Evolutionary conservation across 1,140 invertebrate genomes (phyloP).

Genomic region (Zaprionus kolodkinae): DNA sequence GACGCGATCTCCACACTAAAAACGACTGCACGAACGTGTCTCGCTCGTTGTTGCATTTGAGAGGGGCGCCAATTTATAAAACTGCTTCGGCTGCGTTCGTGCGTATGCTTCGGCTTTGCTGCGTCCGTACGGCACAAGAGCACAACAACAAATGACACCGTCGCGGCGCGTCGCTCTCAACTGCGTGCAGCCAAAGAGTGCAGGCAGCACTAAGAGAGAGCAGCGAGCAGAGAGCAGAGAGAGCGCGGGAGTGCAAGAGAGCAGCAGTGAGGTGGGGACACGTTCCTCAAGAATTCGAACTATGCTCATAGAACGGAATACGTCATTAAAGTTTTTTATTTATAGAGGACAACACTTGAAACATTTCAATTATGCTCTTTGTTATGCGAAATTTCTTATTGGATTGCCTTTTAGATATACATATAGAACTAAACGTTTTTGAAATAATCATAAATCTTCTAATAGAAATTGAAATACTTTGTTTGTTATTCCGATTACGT

Average conservation of each 20-base stretch:
- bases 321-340: slow-evolving; percentile 20
- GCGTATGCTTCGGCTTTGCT: slow-evolving; percentile 16
- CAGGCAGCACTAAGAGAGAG: slow-evolving; percentile 34
- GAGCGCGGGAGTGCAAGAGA: not conserved
- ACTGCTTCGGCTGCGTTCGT: slow-evolving; percentile 17
- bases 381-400: not conserved
- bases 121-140: slow-evolving; percentile 50
- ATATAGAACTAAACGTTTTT: not conserved
- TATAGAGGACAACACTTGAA: slow-evolving; percentile 17
- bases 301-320: slow-evolving; percentile 3
- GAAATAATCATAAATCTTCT: not conserved
- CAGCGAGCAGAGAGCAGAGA: not conserved
- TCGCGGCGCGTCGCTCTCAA: no score
- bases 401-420: not conserved
- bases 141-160: slow-evolving; percentile 47
- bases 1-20: slow-evolving; percentile 37
- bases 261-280: not conserved
- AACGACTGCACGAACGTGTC: slow-evolving; percentile 34
- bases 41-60: slow-evolving; percentile 20
- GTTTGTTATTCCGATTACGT: not conserved
- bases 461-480: not conserved
- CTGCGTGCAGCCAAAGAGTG: slow-evolving; percentile 27
- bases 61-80: slow-evolving; percentile 45
- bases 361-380: slow-evolving; percentile 16
- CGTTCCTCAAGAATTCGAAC: slow-evolving; percentile 12